Evolutionary conservation across 2,888 invertebrate species (phyloP), one percentile per base, ranked within the genome.

Genomic region (Drosophila suboccidentalis): DNA sequence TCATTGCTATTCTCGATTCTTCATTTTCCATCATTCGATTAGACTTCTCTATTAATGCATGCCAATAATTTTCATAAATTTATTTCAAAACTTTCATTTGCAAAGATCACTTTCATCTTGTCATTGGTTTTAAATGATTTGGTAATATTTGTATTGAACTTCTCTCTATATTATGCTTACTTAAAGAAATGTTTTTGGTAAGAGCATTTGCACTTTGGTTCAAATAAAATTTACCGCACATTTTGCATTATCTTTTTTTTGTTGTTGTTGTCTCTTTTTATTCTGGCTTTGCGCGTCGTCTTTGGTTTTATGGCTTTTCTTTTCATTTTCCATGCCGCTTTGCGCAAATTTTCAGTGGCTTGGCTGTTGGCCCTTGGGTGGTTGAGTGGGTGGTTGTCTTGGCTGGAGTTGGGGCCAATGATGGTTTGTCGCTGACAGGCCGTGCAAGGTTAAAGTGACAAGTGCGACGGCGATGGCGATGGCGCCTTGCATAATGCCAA

Each of bases 361-460:
- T 63, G 68, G 49, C 39, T 41, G 62, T 46, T 58, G 46, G 63
- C 29, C 8, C 8, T 50, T 41, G 50, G 10, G 22, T 36, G 44
- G 38, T 36, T 22, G 22, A 22, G 44, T 13, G 36, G 54, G 38
- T 29, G 34, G 32, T 15, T 43, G 44, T 26, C n/a, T 6, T 2
- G 13, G 34, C 26, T 54, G 38, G 11, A 19, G 50, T 43, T 32
- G 34, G 43, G 34, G 57, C 34, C 34, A 41, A 49, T 32, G 50
- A 49, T 15, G 47, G 44, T 41, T 47, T 38, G 46, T 41, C 46
- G 82, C 74, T 84, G 84, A 89, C 87, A 87, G 89, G 89, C 88
- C 82, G 75, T 82, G 88, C 82, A 86, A 86, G 86, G 88, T 89
- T 88, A 89, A 88, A 89, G 88, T 88, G 88, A 88, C 87, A 88